Evolutionary conservation across 2,888 invertebrate genomes (phyloP), one percentile per base, ranked within the genome.

Genomic region (Ecdyonurus torrentis): DNA sequence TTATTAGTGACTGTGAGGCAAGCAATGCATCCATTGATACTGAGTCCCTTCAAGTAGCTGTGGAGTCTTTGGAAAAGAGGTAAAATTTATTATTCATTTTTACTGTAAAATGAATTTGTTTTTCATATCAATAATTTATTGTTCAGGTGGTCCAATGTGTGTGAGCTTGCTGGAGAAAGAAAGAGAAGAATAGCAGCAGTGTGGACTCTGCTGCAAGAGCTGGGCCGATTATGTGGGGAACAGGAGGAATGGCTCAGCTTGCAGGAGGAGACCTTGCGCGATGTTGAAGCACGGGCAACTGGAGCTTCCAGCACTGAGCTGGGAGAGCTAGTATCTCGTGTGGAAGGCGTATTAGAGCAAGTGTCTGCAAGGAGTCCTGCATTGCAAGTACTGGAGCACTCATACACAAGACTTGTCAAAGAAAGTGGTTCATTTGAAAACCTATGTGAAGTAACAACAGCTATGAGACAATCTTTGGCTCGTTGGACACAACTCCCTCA

Each of bases 1-100:
- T 91, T 1, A 75, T 90, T 59, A 86, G 81, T 69, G 89, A 91
- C 69, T 82, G 85, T 1, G 87, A 89, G 67, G 79, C 83, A 0
- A 82, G 84, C 74, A 86, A 85, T 69, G 82, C 83, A 0, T 83
- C 87, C 68, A 84, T 89, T 62, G 84, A 87, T 66, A 82, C 84
- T 0, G 82, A 85, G 52, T 82, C 83, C 61, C 77, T 90, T 15
- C 82, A 81, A 25, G 77, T 77, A 0, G 84, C 86, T 0, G 82
- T 85, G 61, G 83, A 86, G 61, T 84, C 83, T 64, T 76, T 91
- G 15, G 89, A 90, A 69, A 84, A 83, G 70, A 82, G 71, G 70
- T 70, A 52, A 55, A 58, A 62, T 23, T 52, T 25, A 18, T 18
- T 19, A 50, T 19, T 25, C 7, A 23, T 2, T 2, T 15, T 22